Conservation (phyloP, 2,888 invertebrate species). For the Meteorus cinctellus region DNA sequence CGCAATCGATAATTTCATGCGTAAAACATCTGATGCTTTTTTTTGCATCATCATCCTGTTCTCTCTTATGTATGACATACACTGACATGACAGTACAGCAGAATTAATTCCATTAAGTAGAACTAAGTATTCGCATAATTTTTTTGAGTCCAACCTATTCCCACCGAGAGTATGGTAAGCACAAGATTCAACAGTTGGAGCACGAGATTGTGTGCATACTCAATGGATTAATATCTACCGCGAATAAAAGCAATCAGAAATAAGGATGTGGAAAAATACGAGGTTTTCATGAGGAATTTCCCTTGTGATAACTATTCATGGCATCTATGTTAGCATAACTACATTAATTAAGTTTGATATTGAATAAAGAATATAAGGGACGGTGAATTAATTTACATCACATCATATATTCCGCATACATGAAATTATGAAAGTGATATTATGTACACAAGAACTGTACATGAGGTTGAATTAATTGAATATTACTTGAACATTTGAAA, state of each 20-base stretch:
- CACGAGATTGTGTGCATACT: neutral
- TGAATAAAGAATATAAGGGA: neutral
- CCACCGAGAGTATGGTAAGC: neutral
- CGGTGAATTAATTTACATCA: neutral
- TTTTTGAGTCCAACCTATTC: constrained; percentile 37
- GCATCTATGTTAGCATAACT: neutral
- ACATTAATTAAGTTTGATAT: neutral
- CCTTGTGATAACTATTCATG: neutral
- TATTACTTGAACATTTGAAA: no score
- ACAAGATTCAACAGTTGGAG: neutral
- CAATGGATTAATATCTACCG: neutral
- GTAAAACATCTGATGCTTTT: neutral
- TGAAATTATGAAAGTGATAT: no score
- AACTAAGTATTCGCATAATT: constrained; percentile 29
- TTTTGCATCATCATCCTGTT: neutral
- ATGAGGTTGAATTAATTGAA: no score
- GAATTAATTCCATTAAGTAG: constrained; percentile 43
- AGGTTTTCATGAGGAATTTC: neutral
- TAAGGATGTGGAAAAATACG: neutral
- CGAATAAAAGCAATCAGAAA: neutral
- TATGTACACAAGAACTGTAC: no score
- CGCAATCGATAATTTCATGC: neutral
- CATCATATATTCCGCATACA: neutral
- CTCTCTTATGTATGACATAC: neutral
- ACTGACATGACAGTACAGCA: constrained; percentile 9